A percentile compares a stretch with the other conserved stretches of the same genome.
phyloP scores from a whole-genome alignment of 2,113 vertebrate species.

The Anoura caudifer region DNA sequence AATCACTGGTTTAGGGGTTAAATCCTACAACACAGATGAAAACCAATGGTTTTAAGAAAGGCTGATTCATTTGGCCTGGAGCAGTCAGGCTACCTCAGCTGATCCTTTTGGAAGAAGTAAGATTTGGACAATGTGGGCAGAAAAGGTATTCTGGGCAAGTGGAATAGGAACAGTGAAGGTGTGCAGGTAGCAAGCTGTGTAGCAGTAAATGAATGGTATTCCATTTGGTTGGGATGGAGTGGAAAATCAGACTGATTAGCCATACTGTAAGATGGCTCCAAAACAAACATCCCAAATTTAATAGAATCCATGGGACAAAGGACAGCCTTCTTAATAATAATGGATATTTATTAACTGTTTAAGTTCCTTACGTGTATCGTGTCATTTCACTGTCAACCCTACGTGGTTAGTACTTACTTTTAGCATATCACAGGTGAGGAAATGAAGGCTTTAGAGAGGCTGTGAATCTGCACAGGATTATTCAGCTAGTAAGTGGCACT shows the following conservation, averaged over 20 bases:
- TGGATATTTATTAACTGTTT: not conserved
- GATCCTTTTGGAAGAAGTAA: not conserved
- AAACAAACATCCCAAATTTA: not conserved
- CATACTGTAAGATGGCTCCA: not conserved
- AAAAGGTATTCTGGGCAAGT: not conserved
- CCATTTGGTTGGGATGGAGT: not conserved
- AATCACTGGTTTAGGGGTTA: not conserved
- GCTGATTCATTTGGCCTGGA: constrained; percentile 5
- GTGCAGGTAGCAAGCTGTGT: not conserved
- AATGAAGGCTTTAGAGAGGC: not conserved
- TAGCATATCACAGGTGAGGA: not conserved
- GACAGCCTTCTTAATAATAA: not conserved
- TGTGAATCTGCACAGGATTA: not conserved
- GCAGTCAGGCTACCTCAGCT: not conserved
- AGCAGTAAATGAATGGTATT: not conserved
- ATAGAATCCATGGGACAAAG: not conserved
- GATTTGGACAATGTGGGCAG: not conserved
- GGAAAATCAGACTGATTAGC: not conserved
- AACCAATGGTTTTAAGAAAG: not conserved
- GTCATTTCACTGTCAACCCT: not conserved
- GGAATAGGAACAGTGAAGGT: not conserved
- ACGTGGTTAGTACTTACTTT: not conserved
- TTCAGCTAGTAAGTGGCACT: not conserved
- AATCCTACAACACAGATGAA: not conserved
- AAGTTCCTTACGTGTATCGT: not conserved